Conservation (phyloP, 2,113 vertebrate species). For the Podarcis cretensis region DNA sequence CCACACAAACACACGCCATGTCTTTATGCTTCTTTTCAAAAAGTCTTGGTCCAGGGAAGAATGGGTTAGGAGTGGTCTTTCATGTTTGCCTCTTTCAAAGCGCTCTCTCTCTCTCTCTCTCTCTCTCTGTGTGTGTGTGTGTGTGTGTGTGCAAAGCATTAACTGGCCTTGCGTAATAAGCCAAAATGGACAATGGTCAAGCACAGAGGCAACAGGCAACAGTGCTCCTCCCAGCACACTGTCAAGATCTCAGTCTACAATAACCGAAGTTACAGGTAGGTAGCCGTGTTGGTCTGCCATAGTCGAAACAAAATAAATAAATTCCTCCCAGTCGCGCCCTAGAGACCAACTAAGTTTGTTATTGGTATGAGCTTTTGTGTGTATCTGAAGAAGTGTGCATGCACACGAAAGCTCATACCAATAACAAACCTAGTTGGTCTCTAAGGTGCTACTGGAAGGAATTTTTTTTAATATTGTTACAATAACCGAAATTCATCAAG, state of each 20-base stretch:
- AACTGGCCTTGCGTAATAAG: neutral
- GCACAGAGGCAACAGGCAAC: neutral
- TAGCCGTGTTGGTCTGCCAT: too few species aligned
- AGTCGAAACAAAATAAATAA: too few species aligned
- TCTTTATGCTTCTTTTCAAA: neutral
- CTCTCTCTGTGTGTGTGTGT: too few species aligned
- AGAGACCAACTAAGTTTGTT: too few species aligned
- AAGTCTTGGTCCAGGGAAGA: neutral
- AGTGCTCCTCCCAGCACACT: neutral
- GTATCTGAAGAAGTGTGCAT: too few species aligned
- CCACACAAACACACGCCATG: neutral
- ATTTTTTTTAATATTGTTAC: too few species aligned
- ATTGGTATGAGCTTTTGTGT: too few species aligned
- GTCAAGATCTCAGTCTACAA: neutral
- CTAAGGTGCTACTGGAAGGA: too few species aligned
- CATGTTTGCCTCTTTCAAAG: neutral
- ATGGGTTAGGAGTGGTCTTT: neutral
- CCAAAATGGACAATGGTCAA: neutral
- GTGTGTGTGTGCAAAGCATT: neutral
- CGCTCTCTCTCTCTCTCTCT: neutral
- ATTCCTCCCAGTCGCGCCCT: too few species aligned
- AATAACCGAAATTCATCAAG: neutral
- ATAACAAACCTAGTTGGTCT: too few species aligned
- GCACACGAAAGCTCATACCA: too few species aligned
- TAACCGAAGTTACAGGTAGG: too few species aligned